Evolutionary conservation across 2,113 vertebrate genomes (phyloP).

Genomic region (Ophthalmolycus amberensis): DNA sequence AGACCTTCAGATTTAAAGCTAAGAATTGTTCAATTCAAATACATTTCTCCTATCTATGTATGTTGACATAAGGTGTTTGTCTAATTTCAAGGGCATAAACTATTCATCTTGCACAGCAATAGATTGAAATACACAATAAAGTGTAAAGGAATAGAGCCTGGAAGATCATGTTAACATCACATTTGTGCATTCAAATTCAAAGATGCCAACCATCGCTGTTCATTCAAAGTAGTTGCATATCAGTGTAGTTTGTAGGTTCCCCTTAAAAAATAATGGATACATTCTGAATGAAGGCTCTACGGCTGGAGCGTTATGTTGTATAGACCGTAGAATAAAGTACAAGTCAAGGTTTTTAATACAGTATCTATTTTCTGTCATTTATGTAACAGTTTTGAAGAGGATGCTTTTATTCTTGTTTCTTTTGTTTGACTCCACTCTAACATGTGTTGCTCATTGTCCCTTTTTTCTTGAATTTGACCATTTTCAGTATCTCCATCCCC

Average conservation of each 20-base stretch:
- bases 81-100: too few relatives aligned
- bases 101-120: background rate
- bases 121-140: background rate
- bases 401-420: background rate
- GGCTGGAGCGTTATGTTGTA: background rate
- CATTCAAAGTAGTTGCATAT: background rate
- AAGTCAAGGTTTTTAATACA: background rate
- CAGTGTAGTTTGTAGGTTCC: background rate
- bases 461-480: background rate
- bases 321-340: background rate
- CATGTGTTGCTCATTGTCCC: background rate
- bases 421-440: background rate
- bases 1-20: background rate
- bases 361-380: background rate
- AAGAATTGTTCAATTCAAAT: background rate
- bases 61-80: too few relatives aligned
- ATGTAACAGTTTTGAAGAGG: background rate
- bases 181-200: background rate
- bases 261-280: too few relatives aligned
- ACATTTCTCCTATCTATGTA: background rate
- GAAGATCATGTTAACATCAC: too few relatives aligned
- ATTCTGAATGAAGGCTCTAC: background rate
- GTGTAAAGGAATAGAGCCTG: background rate
- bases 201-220: background rate
- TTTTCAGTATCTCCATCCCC: background rate